Conservation (phyloP, 1,140 invertebrate genomes). For the Pantala flavescens region DNA sequence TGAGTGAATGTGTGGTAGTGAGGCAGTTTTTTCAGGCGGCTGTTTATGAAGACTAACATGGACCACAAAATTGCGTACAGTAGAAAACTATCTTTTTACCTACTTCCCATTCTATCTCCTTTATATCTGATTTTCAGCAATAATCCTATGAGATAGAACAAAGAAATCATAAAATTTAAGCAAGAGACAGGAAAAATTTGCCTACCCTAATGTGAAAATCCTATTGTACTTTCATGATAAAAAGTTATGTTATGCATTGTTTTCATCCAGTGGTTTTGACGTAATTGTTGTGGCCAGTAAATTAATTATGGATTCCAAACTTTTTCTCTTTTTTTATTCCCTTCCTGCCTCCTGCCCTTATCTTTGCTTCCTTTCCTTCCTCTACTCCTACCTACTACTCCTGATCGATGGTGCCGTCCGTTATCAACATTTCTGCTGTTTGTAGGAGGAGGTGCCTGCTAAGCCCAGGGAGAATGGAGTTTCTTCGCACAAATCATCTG, state of each 20-base stretch:
- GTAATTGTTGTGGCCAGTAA: not conserved
- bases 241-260: constrained; percentile 12
- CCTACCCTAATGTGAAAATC: not conserved
- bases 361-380: not conserved
- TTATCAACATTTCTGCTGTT: constrained; percentile 20
- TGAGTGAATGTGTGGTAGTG: not conserved
- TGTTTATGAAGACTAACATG: not conserved
- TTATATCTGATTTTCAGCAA: not conserved
- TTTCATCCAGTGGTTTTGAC: constrained; percentile 1
- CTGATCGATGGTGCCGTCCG: constrained; percentile 12
- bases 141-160: not conserved
- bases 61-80: not conserved
- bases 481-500: constrained; percentile 10
- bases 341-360: not conserved
- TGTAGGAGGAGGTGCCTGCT: constrained; percentile 10
- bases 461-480: constrained; percentile 17
- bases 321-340: constrained; percentile 18
- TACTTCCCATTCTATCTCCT: not conserved
- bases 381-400: not conserved
- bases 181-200: constrained; percentile 12
- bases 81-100: not conserved
- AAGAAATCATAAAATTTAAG: not conserved
- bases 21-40: not conserved
- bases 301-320: constrained; percentile 15
- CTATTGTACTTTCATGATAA: not conserved